phyloP scores from a whole-genome alignment of 1,140 invertebrate genomes.

The Dryas iulia region DNA sequence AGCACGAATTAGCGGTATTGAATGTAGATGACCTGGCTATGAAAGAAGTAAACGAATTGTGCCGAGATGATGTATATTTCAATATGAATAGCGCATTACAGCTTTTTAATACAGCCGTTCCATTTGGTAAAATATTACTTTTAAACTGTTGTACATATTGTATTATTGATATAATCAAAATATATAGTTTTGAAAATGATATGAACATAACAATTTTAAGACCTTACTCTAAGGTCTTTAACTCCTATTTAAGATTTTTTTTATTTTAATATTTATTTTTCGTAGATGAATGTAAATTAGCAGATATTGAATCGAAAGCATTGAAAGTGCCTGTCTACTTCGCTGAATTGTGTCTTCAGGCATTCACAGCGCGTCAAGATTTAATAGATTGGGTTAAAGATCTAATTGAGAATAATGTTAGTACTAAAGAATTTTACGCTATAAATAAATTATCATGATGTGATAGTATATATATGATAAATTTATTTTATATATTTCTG shows the following conservation, averaged over 20 bases:
- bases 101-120: constrained; percentile 43
- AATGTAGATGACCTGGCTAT: constrained; percentile 68
- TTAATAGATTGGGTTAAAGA: constrained; percentile 69
- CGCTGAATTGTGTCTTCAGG: constrained; percentile 65
- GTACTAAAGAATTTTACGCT: background rate
- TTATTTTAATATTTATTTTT: constrained; percentile 8
- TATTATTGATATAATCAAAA: no score
- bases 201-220: no score
- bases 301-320: constrained; percentile 51
- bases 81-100: constrained; percentile 45
- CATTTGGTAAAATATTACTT: constrained; percentile 49
- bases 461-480: background rate
- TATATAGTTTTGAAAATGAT: no score
- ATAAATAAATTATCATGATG: background rate
- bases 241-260: no score
- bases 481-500: background rate
- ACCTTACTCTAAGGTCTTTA: no score
- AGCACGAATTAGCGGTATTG: constrained; percentile 56
- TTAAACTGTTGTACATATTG: no score
- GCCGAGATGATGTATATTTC: constrained; percentile 46
- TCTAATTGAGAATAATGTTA: constrained; percentile 50
- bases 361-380: constrained; percentile 64
- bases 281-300: constrained; percentile 52
- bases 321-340: constrained; percentile 52
- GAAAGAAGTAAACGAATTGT: constrained; percentile 58